phyloP scores from a whole-genome alignment of 2,888 invertebrate species.

The Chloroclystis v-ata region DNA sequence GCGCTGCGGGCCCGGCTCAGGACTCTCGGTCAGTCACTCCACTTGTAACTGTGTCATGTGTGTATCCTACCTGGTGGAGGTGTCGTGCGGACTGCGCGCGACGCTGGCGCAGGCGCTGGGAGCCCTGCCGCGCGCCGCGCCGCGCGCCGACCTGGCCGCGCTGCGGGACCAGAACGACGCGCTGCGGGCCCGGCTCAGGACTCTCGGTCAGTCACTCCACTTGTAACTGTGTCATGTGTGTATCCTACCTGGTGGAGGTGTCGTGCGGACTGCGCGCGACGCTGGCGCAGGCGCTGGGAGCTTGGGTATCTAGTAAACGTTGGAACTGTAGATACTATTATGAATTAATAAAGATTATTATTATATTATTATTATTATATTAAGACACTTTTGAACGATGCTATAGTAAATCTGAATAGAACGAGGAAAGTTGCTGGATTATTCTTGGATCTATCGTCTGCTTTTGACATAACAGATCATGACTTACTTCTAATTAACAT shows the following conservation, averaged over 20 bases:
- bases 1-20: constrained; percentile 29
- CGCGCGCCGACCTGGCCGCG: constrained; percentile 33
- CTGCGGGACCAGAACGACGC: constrained; percentile 41
- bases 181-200: constrained; percentile 27
- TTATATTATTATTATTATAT: no score
- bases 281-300: constrained; percentile 41
- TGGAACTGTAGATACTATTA: no score
- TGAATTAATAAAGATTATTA: no score
- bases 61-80: constrained; percentile 38
- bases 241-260: constrained; percentile 37
- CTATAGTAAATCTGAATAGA: no score
- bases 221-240: not conserved
- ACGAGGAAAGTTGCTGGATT: no score
- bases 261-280: constrained; percentile 45
- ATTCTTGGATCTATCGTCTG: no score
- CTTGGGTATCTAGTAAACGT: no score
- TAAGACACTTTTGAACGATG: no score
- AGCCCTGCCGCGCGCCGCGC: constrained; percentile 26
- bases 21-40: constrained; percentile 1
- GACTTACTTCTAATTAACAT: no score
- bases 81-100: constrained; percentile 43
- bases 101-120: constrained; percentile 44
- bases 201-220: not conserved
- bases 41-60: not conserved
- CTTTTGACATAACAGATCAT: no score